phyloP scores from a whole-genome alignment of 1,140 invertebrate genomes.

The Ceratosolen fusciceps region DNA sequence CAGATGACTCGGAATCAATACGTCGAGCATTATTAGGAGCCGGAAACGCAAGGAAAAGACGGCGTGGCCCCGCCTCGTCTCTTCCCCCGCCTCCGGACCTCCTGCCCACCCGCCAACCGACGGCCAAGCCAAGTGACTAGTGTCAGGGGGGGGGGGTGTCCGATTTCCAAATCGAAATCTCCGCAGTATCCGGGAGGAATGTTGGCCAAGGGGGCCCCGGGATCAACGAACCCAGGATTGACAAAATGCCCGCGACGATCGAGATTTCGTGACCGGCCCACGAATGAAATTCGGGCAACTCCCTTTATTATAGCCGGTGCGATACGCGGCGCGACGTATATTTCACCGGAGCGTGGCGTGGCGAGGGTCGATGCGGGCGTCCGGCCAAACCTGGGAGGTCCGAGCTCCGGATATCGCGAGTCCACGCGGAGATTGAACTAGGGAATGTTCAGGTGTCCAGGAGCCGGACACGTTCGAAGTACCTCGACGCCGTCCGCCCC shows the following conservation, averaged over 20 bases:
- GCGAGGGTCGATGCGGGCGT: not conserved
- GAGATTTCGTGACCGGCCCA: not conserved
- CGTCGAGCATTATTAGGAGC: not conserved
- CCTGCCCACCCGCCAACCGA: too few species aligned
- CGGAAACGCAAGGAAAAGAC: not conserved
- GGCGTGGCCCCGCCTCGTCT: not conserved
- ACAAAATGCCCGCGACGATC: not conserved
- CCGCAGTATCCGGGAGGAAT: not conserved
- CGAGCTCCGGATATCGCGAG: not conserved
- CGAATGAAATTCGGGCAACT: not conserved
- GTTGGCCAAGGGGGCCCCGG: not conserved
- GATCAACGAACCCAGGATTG: not conserved
- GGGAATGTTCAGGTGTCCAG: not conserved
- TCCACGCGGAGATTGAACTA: not conserved
- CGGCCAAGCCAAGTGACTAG: too few species aligned
- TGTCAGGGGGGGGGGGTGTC: not conserved
- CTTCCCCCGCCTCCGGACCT: too few species aligned
- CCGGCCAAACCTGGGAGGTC: not conserved
- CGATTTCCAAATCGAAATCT: not conserved
- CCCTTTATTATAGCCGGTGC: not conserved
- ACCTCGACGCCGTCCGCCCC: not conserved
- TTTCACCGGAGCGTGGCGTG: not conserved
- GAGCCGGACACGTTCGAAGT: not conserved
- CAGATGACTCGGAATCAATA: not conserved
- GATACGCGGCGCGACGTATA: not conserved